phyloP scores from a whole-genome alignment of 2,113 vertebrate genomes.

The Hydropotes inermis region DNA sequence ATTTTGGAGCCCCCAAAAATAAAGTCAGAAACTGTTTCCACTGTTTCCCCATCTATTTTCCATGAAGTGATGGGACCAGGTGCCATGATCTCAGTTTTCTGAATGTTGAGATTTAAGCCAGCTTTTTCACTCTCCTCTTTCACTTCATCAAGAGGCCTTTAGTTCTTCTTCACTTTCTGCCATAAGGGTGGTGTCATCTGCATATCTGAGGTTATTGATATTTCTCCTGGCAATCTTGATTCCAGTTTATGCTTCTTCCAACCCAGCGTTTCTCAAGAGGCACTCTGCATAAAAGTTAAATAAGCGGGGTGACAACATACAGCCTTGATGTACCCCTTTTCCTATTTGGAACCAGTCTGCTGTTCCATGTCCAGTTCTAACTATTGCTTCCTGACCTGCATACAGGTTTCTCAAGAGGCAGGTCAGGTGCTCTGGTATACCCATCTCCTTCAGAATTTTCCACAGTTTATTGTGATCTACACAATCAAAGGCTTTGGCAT shows the following conservation, averaged over 20 bases:
- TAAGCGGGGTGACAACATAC: not conserved
- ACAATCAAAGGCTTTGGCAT: not conserved
- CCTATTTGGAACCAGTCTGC: not conserved
- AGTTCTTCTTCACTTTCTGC: not conserved
- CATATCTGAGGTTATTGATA: not conserved
- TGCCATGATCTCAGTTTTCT: not conserved
- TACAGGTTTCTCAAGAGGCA: not conserved
- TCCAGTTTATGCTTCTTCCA: not conserved
- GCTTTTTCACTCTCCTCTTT: not conserved
- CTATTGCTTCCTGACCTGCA: not conserved
- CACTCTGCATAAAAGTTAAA: not conserved
- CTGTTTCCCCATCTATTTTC: not conserved
- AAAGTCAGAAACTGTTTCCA: not conserved
- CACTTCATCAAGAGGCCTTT: not conserved
- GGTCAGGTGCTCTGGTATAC: not conserved
- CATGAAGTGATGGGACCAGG: not conserved
- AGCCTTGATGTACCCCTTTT: not conserved
- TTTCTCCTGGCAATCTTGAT: rapidly evolving
- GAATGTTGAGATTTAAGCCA: not conserved
- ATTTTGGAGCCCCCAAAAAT: rapidly evolving
- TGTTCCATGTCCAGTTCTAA: not conserved
- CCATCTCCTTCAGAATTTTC: not conserved
- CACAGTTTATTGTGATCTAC: not conserved
- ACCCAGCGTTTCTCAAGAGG: not conserved
- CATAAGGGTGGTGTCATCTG: not conserved